phyloP scores from a whole-genome alignment of 2,113 vertebrate genomes.

The Dipodomys merriami region DNA sequence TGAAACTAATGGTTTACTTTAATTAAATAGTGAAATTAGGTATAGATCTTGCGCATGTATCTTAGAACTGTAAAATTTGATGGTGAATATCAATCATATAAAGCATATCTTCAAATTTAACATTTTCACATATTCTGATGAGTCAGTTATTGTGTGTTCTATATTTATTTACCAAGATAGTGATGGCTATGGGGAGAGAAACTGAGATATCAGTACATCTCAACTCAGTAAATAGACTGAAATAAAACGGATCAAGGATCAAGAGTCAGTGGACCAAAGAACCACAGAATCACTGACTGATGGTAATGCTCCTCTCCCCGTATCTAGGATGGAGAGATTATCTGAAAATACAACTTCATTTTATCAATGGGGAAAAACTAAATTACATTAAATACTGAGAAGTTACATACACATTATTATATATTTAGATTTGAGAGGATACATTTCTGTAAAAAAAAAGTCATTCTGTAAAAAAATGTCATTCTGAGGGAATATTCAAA shows the following conservation, averaged over 20 bases:
- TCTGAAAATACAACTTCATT: background rate
- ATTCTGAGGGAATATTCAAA: slow-evolving; percentile 6
- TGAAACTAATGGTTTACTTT: background rate
- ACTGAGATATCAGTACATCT: accelerated
- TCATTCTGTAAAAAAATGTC: background rate
- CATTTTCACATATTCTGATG: background rate
- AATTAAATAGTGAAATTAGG: background rate
- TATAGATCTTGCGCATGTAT: background rate
- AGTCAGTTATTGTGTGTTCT: background rate
- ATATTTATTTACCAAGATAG: background rate
- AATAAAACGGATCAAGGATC: background rate
- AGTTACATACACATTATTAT: slow-evolving; percentile 3
- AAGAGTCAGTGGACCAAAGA: background rate
- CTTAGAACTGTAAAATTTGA: background rate
- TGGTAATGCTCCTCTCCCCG: background rate
- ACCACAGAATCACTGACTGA: no score
- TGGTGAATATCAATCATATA: background rate
- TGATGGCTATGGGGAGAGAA: background rate
- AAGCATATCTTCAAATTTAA: background rate
- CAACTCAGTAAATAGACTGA: background rate
- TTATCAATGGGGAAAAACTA: background rate
- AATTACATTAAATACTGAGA: background rate
- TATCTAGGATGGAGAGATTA: background rate
- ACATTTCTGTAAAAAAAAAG: background rate
- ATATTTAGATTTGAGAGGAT: background rate